phyloP scores from a whole-genome alignment of 2,888 invertebrate species.

The Polyommatus iphigenia region DNA sequence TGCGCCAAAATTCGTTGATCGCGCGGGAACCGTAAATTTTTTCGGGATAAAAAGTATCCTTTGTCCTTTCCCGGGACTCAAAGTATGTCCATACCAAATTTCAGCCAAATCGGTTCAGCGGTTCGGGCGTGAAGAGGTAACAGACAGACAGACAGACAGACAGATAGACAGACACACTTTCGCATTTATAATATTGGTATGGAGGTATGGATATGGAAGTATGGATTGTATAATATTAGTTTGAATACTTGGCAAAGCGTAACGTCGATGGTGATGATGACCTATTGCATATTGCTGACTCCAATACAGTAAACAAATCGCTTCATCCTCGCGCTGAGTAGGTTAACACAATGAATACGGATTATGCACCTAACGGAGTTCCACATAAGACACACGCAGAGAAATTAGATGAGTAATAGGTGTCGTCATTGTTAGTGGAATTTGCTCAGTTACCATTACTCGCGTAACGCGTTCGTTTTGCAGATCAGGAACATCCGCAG shows the following conservation, averaged over 20 bases:
- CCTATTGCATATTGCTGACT: not conserved
- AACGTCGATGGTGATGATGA: not conserved
- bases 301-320: not conserved
- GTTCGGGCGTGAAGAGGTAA: no score
- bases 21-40: no score
- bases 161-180: no score
- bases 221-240: no score
- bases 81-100: no score
- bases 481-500: not conserved
- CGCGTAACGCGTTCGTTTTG: not conserved
- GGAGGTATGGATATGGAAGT: no score
- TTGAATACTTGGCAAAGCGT: not conserved
- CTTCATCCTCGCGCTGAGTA: not conserved
- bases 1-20: no score
- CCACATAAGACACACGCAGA: not conserved
- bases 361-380: not conserved
- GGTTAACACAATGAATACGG: not conserved
- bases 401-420: not conserved
- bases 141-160: no score
- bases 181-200: no score
- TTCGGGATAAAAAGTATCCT: no score
- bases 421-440: slow-evolving; percentile 4
- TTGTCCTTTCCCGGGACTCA: no score
- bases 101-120: no score
- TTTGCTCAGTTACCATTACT: not conserved